Conservation (phyloP, 2,797 vertebrate species). For the Cynodonichthys magdalenae region DNA sequence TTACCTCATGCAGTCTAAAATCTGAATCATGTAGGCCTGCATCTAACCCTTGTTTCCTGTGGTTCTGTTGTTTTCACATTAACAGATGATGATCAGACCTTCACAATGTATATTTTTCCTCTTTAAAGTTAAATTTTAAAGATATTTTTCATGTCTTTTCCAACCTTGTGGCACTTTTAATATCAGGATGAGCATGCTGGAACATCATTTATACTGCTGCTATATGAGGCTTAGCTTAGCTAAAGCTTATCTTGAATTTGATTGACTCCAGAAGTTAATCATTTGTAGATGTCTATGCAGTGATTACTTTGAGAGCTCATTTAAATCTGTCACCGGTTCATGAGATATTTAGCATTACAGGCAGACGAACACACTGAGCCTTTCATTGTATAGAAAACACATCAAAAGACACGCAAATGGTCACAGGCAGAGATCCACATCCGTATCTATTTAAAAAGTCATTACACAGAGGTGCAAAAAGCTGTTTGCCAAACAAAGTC, state of each 20-base stretch:
- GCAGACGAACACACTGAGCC: not conserved
- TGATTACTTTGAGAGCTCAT: too few relatives aligned
- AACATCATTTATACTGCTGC: too few relatives aligned
- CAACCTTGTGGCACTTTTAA: not conserved
- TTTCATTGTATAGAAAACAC: constrained; percentile 17
- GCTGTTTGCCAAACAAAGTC: constrained; percentile 31
- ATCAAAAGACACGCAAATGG: constrained; percentile 5
- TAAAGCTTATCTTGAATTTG: too few relatives aligned
- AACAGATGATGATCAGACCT: not conserved
- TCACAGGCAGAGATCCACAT: constrained; percentile 13
- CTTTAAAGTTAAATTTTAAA: not conserved
- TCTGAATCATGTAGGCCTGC: constrained; percentile 24
- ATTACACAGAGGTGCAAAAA: not conserved
- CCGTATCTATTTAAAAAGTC: constrained; percentile 16
- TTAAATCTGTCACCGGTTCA: too few relatives aligned
- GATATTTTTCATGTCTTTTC: not conserved
- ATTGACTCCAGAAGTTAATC: too few relatives aligned
- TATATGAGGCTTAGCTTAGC: too few relatives aligned
- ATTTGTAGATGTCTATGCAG: too few relatives aligned
- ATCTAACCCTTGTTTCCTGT: constrained; percentile 27
- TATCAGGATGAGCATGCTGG: not conserved
- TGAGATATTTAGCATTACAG: too few relatives aligned
- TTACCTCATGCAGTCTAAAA: constrained; percentile 21
- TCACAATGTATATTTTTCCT: too few relatives aligned
- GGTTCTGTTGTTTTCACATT: constrained; percentile 20